phyloP scores from a whole-genome alignment of 2,113 vertebrate genomes.

The Pelmatolapia mariae region DNA sequence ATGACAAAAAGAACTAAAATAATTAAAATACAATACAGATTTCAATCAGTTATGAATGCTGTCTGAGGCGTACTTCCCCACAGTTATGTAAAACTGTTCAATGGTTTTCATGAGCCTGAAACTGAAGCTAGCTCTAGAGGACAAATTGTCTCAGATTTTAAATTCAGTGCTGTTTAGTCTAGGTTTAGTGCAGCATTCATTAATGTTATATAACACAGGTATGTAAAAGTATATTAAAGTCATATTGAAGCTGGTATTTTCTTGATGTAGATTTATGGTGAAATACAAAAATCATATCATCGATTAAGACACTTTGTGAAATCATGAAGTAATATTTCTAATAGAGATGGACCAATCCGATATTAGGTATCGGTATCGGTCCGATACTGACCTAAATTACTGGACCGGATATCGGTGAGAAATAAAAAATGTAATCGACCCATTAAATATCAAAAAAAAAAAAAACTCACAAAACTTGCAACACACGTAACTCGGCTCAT shows the following conservation, averaged over 20 bases:
- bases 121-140: neutral
- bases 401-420: too few relatives aligned
- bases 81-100: fast-evolving
- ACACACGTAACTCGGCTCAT: too few relatives aligned
- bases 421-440: too few relatives aligned
- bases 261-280: neutral
- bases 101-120: neutral
- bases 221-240: neutral
- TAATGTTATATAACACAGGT: neutral
- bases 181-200: neutral
- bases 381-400: too few relatives aligned
- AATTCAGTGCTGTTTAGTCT: neutral
- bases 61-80: fast-evolving
- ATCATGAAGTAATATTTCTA: neutral
- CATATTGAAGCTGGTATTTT: neutral
- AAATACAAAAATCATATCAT: neutral
- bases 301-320: neutral
- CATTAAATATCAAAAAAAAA: too few relatives aligned
- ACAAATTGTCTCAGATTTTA: neutral
- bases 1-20: neutral
- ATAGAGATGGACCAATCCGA: too few relatives aligned
- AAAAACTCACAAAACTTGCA: too few relatives aligned
- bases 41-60: neutral
- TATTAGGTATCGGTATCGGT: too few relatives aligned
- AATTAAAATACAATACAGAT: neutral